Percentiles rank a stretch among this genome's conserved stretches.
Conservation (phyloP, 2,797 vertebrate species). For the Macroramphosus scolopax region DNA sequence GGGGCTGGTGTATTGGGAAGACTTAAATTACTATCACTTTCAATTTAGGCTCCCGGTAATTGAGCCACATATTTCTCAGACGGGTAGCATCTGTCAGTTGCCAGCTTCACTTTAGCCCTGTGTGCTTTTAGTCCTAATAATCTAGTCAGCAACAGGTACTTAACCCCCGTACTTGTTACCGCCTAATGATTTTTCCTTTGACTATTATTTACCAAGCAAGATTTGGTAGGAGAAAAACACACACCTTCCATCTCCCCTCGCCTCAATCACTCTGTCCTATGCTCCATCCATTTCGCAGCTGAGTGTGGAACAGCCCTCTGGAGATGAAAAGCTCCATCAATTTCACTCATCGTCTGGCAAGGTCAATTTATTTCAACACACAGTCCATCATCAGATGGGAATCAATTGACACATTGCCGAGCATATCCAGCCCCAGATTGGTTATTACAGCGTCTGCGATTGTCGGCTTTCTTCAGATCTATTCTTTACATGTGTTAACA, state of each 20-base stretch:
- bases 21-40: slow-evolving; percentile 81
- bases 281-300: slow-evolving; percentile 68
- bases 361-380: slow-evolving; percentile 80
- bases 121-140: slow-evolving; percentile 73
- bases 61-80: slow-evolving; percentile 72
- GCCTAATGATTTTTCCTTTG: slow-evolving; percentile 48
- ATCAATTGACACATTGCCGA: slow-evolving; percentile 76
- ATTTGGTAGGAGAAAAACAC: slow-evolving; percentile 59
- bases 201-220: slow-evolving; percentile 69
- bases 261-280: slow-evolving; percentile 62
- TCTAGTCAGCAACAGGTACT: slow-evolving; percentile 67
- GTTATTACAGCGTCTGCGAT: slow-evolving; percentile 65
- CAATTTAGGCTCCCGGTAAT: slow-evolving; percentile 77
- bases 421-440: slow-evolving; percentile 70
- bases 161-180: slow-evolving; percentile 63
- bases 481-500: slow-evolving; percentile 55
- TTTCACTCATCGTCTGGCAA: slow-evolving; percentile 78
- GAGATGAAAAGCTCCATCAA: slow-evolving; percentile 80
- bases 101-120: slow-evolving; percentile 55
- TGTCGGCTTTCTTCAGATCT: slow-evolving; percentile 59
- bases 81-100: slow-evolving; percentile 71
- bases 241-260: slow-evolving; percentile 53
- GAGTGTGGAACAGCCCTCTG: slow-evolving; percentile 69
- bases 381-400: slow-evolving; percentile 78
- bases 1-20: slow-evolving; percentile 72